Evolutionary conservation across 2,888 invertebrate species (phyloP), one percentile per base, ranked within the genome.

Genomic region (Agapetus fuscipes): DNA sequence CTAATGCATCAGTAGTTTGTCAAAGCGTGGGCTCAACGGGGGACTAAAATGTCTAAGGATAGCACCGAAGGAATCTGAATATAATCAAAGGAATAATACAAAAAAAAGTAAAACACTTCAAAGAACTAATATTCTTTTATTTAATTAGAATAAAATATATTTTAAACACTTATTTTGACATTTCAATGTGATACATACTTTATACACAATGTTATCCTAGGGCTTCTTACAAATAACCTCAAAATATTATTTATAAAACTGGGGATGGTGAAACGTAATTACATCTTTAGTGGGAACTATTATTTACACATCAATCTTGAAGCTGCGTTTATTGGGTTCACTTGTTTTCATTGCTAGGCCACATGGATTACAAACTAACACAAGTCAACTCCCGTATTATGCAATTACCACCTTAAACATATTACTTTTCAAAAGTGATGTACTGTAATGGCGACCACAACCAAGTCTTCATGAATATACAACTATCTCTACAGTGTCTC

Each of bases 111-210:
- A 31, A 31, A 27, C 14, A 9, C 25, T 31, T 9, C 7, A 29
- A 17, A 30, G 34, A 40, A 35, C 39, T 40, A 37, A 37, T 31
- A 26, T 31, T 31, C 34, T 41, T 39, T 47, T 47, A 44, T n/a
- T 45, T 42, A 43, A 43, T 43, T 43, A 43, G 45, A 45, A 47
- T 47, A 47, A 47, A 47, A 47, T 47, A 47, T 47, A 39, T 37
- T 47, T 47, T 41, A 47, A 47, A 47, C 46, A 47, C 44, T 44
- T 47, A 47, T 37, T 38, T 38, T 35, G 41, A 41, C 44, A 43
- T 44, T 44, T 39, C 37, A 41, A 41, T 45, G 34, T 41, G 27
- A 41, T 39, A 44, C 37, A 43, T 39, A 47, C 33, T 47, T 47
- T 47, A 46, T 44, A 47, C 46, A 47, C 41, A 38, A 45, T 44